Percentiles rank a stretch among this genome's conserved stretches.
Evolutionary conservation across 2,888 invertebrate genomes (phyloP).

Genomic region (Halocaridina rubra): DNA sequence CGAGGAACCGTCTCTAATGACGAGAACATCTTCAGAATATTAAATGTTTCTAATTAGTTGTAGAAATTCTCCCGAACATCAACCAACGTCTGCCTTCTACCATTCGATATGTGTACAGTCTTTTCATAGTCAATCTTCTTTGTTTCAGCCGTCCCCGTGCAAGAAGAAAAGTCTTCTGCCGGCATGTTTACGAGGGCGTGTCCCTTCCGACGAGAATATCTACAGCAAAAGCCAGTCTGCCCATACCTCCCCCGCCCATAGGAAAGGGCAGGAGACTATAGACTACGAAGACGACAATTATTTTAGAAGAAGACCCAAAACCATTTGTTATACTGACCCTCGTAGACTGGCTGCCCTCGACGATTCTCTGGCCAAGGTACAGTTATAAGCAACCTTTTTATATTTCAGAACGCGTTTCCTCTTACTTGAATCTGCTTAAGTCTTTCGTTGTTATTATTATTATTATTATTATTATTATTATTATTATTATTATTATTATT

Average conservation of each 20-base stretch:
- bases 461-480: background rate
- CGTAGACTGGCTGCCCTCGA: slow-evolving; percentile 58
- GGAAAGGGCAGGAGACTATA: slow-evolving; percentile 17
- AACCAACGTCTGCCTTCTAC: too few species aligned
- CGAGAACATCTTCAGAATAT: too few species aligned
- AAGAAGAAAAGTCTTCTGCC: slow-evolving; percentile 61
- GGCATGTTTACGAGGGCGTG: slow-evolving; percentile 58
- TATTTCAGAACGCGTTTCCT: too few species aligned
- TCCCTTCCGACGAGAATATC: slow-evolving; percentile 63
- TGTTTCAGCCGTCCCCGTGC: slow-evolving; percentile 50
- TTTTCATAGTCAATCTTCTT: too few species aligned
- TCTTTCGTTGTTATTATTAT: background rate
- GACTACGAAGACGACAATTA: slow-evolving; percentile 62
- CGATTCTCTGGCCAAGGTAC: slow-evolving; percentile 50
- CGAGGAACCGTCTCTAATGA: too few species aligned
- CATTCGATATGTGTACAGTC: too few species aligned
- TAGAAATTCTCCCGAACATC: too few species aligned
- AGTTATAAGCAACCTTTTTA: too few species aligned
- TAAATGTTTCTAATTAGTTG: too few species aligned
- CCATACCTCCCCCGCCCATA: slow-evolving; percentile 47
- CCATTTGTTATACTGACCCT: slow-evolving; percentile 64
- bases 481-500: background rate
- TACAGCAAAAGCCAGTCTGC: slow-evolving; percentile 48
- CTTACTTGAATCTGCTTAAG: background rate
- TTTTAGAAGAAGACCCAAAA: slow-evolving; percentile 58